Conservation (phyloP, 2,888 invertebrate species). For the Taenaris catops region DNA sequence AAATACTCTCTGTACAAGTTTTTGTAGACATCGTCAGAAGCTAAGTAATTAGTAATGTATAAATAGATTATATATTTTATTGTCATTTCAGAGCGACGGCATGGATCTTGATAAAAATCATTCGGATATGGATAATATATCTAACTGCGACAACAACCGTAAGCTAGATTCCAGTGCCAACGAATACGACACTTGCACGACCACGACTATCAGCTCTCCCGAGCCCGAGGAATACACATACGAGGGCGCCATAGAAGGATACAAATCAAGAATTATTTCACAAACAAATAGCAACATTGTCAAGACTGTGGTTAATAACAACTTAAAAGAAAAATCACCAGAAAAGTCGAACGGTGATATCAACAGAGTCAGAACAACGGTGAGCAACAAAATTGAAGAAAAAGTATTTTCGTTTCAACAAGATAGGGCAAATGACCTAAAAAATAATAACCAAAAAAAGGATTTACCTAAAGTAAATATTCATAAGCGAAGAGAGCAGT, state of each 20-base stretch:
- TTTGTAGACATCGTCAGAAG: too few species aligned
- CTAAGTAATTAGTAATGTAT: too few species aligned
- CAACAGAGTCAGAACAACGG: slow-evolving; percentile 68
- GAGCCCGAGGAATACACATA: slow-evolving; percentile 91
- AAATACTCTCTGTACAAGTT: too few species aligned
- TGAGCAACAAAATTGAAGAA: slow-evolving; percentile 81
- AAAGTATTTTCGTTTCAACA: slow-evolving; percentile 81
- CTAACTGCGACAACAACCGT: slow-evolving; percentile 65
- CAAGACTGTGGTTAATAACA: slow-evolving; percentile 61
- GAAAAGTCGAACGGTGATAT: slow-evolving; percentile 59
- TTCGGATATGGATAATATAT: slow-evolving; percentile 73
- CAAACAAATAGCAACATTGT: slow-evolving; percentile 72
- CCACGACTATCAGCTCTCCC: slow-evolving; percentile 83
- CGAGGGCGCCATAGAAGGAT: slow-evolving; percentile 92
- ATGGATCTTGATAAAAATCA: slow-evolving; percentile 77
- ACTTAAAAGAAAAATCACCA: slow-evolving; percentile 68
- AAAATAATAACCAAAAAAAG: slow-evolving; percentile 72
- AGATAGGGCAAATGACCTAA: slow-evolving; percentile 60
- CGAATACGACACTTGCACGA: slow-evolving; percentile 85
- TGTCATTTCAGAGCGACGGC: slow-evolving; percentile 82
- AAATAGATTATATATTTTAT: slow-evolving; percentile 20
- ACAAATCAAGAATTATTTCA: slow-evolving; percentile 87
- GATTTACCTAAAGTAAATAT: slow-evolving; percentile 90
- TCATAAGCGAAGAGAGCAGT: slow-evolving; percentile 89
- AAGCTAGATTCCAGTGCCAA: slow-evolving; percentile 73